Evolutionary conservation across 2,113 vertebrate species (phyloP), one percentile per base, ranked within the genome.

Genomic region (Clarias batrachus): DNA sequence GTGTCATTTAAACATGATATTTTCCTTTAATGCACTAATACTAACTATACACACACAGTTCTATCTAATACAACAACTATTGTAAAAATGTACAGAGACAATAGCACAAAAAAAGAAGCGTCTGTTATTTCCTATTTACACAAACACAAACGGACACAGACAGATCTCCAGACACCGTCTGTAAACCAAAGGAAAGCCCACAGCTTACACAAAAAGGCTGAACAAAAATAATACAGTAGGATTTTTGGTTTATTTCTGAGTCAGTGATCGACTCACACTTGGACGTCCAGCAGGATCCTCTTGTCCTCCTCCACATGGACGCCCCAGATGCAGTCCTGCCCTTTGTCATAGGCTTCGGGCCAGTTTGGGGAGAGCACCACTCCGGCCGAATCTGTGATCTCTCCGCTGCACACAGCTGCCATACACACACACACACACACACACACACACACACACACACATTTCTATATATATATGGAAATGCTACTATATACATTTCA

Each of bases 241-340:
- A 27, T 27, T 5, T 62, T 54, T n/a, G 30, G 13, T 73, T 54
- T 80, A 41, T 85, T 73, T 87, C 81, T 85, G 88, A 88, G 90
- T 78, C 88, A 85, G 57, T 62, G 76, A 19, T 60, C 37, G 74
- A 96, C 98, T 99, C 95, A 99, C 98, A 98, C 95, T 66, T 96
- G 96, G 87, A 99, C 83, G 0, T 99, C 97, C 92, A 99, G 93
- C 97, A 99, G 96, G 94, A 99, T 95, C 85, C 98, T 96, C 92
- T 98, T 98, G 95, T 99, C 98, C 89, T 99, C 97, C 85, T 99
- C 98, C 93, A 99, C 98, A 0, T 99, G 98, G 83, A 99, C 95
- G 2, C 97, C 98, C 98, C 98, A 99, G 94, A 99, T 99, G 95
- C 98, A 99, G 93, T 99, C 98, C 93, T 99, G 98, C 27, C 98